These are phyloP conservation scores for Mesoclemmys tuberculata DNA, from an alignment of 2,113 vertebrate genomes.

Conservation along the genomic window DNA sequence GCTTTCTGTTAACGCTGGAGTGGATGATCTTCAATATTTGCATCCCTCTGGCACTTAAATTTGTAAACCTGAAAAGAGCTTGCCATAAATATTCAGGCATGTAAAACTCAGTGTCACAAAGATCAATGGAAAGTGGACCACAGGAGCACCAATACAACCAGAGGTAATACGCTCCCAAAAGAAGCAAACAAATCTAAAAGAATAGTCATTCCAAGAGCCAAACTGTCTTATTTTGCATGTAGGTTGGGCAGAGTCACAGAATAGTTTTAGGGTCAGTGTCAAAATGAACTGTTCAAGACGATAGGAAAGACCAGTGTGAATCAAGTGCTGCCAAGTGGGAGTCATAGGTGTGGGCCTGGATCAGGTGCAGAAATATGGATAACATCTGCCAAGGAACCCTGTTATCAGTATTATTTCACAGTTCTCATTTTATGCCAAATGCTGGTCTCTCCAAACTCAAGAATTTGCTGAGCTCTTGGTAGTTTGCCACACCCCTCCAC, in stretches of 20 bases:
- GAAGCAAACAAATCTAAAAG: neutral
- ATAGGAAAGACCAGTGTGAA: neutral
- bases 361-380: slow-evolving; percentile 54
- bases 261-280: neutral
- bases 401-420: slow-evolving; percentile 55
- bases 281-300: neutral
- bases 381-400: slow-evolving; percentile 46
- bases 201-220: neutral
- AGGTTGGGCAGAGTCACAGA: neutral
- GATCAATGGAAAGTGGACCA: neutral
- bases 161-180: neutral
- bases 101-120: neutral
- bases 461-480: neutral
- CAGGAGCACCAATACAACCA: neutral
- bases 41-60: neutral
- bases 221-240: neutral
- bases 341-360: neutral
- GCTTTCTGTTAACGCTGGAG: slow-evolving; percentile 22
- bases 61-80: neutral
- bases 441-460: neutral
- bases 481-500: neutral
- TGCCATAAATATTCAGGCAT: neutral
- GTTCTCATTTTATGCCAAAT: slow-evolving; percentile 54
- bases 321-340: neutral
- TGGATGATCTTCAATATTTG: neutral